Base-by-base conservation (phyloP, 2,888 invertebrate species). In the Tricholauxania praeusta region DNA sequence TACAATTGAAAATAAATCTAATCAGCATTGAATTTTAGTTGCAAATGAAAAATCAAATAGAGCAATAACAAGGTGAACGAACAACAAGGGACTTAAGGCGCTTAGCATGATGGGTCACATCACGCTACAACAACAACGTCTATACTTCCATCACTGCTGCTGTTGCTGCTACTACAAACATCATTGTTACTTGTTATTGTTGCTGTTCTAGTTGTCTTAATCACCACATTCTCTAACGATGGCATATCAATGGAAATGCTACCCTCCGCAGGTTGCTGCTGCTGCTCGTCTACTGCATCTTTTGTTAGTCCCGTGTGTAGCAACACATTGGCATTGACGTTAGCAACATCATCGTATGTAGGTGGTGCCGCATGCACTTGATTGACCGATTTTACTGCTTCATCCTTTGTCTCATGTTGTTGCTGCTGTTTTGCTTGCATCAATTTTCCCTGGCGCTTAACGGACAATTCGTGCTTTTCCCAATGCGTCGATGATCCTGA, bases 81-180 rank as follows among this genome's bases (percentile, higher is more conserved):
- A 53, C 22, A 53, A 28, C n/a, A 32, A 63, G 6, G 28, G 19
- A 17, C 48, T 22, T 55, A n/a, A 39, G 47, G 10, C 14, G 47
- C 47, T 64, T 71, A 64, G 49, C 8, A 22, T 3, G 15, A 39
- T 17, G 57, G 12, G n/a, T n/a, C 59, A 10, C 17, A 83, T 82
- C 82, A 82, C 83, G 82, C 80, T 76, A 78, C 78, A 79, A 81
- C 79, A 77, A 83, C 82, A 75, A 79, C 83, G 74, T 81, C 79
- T 77, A 82, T 78, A 75, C 78, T 81, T 79, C 82, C 83, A 72
- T 83, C 83, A 39, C 47, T 63, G 32, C n/a, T 57, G 75, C 80
- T 81, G 59, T 76, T 60, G 59, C 51, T 48, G 51, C n/a, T 4
- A 28, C 39, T 39, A 39, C 39, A 39, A 39, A 12, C 55, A 53